phyloP scores from a whole-genome alignment of 2,113 vertebrate species.

The Xiphorhynchus elegans region DNA sequence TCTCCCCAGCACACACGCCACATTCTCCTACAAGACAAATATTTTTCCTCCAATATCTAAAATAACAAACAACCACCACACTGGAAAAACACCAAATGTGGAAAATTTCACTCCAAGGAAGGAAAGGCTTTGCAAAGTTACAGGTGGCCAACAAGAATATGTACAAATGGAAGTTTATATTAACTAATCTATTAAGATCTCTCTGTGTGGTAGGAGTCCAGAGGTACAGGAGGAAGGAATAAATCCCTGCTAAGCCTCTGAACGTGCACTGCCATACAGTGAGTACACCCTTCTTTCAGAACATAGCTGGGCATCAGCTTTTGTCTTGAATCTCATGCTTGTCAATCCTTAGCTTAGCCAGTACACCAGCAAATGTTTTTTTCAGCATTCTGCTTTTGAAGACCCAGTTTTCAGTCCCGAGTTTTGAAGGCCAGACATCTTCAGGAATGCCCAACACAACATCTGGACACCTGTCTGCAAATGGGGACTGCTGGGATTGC shows the following conservation, averaged over 20 bases:
- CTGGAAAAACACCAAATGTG: neutral
- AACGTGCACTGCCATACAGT: neutral
- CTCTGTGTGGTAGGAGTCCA: neutral
- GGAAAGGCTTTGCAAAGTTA: conserved; percentile 1
- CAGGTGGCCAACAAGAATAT: neutral
- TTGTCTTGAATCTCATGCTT: neutral
- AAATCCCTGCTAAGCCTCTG: neutral
- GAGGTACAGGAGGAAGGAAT: neutral
- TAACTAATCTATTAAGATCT: neutral
- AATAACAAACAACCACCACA: neutral
- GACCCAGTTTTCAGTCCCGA: neutral
- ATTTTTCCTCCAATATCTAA: conserved; percentile 8
- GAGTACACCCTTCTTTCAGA: neutral
- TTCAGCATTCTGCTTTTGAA: neutral
- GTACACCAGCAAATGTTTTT: neutral
- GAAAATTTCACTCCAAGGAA: conserved; percentile 25
- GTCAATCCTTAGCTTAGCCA: neutral
- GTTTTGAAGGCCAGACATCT: neutral
- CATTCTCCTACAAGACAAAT: neutral
- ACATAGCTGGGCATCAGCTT: neutral
- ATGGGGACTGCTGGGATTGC: neutral
- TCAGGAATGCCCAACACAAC: neutral
- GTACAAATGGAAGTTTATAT: neutral
- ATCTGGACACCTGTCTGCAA: neutral
- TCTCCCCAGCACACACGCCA: neutral